Percentiles rank a stretch among this genome's conserved stretches.
Evolutionary conservation across 2,888 invertebrate genomes (phyloP).

Genomic region (Diploptera punctata): DNA sequence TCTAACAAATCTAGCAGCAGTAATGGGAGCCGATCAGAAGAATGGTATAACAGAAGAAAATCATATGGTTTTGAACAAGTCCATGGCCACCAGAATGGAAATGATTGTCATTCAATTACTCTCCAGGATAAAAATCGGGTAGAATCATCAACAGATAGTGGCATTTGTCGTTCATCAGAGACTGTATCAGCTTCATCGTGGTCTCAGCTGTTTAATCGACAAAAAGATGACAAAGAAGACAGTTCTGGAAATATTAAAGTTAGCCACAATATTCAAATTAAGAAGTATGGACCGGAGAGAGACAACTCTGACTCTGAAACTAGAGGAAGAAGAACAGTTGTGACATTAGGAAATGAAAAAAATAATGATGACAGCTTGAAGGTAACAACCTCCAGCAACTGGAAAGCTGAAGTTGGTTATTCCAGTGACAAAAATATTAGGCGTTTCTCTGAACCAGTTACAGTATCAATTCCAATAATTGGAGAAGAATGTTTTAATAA

Average conservation of each 20-base stretch:
- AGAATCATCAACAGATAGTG: conserved; percentile 74
- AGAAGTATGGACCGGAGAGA: neutral
- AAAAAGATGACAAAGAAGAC: neutral
- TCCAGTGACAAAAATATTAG: neutral
- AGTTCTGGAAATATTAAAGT: neutral
- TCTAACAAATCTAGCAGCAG: conserved; percentile 53
- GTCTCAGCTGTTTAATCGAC: conserved; percentile 5
- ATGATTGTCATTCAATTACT: neutral
- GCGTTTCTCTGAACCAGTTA: conserved; percentile 23
- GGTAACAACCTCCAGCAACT: neutral
- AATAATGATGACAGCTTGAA: neutral
- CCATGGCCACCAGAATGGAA: conserved; percentile 47
- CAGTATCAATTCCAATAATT: conserved; percentile 37
- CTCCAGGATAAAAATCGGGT: conserved; percentile 32
- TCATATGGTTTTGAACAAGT: conserved; percentile 77
- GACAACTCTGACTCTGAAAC: neutral
- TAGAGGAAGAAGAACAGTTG: conserved; percentile 28
- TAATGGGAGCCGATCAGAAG: conserved; percentile 61
- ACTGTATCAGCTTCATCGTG: conserved; percentile 58
- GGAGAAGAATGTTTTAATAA: conserved; percentile 23
- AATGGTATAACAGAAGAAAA: conserved; percentile 77
- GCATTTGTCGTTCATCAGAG: conserved; percentile 75
- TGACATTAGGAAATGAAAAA: conserved; percentile 34
- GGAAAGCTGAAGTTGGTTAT: neutral
- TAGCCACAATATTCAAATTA: conserved; percentile 24